Evolutionary conservation across 2,797 vertebrate genomes (phyloP).

Genomic region (Momotus momota): DNA sequence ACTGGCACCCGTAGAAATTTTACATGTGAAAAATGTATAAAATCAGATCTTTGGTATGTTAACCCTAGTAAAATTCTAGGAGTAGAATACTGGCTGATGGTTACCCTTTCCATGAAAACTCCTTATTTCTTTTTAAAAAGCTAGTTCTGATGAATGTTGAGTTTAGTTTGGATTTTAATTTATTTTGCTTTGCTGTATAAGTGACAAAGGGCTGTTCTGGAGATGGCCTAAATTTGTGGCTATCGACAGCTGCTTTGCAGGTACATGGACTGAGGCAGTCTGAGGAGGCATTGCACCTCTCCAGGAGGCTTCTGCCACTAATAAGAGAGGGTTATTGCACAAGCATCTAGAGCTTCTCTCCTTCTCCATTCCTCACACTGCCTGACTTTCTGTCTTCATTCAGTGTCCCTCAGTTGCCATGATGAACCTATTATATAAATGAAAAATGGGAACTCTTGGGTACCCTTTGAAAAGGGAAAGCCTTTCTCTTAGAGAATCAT

Average conservation of each 20-base stretch:
- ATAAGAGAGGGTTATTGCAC: background rate
- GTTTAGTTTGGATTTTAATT: conserved; percentile 13
- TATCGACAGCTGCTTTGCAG: background rate
- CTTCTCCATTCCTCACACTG: rapidly evolving
- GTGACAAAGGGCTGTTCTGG: background rate
- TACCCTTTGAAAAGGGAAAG: background rate
- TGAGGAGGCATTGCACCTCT: background rate
- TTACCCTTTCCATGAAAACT: background rate
- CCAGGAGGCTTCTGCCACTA: background rate
- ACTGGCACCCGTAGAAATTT: background rate
- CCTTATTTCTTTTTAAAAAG: background rate
- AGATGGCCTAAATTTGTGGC: background rate
- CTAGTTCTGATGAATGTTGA: background rate
- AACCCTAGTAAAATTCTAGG: background rate
- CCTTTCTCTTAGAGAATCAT: background rate
- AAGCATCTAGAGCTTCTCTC: background rate
- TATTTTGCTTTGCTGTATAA: background rate
- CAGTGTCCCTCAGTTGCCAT: background rate
- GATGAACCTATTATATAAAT: rapidly evolving
- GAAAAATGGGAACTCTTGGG: background rate
- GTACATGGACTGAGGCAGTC: background rate
- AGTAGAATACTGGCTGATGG: background rate
- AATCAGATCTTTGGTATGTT: background rate
- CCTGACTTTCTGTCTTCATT: background rate
- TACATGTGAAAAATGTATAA: background rate